Percentiles rank a stretch among this genome's conserved stretches.
Conservation (phyloP, 2,888 invertebrate species). For the Himalopsyche kuldschensis region DNA sequence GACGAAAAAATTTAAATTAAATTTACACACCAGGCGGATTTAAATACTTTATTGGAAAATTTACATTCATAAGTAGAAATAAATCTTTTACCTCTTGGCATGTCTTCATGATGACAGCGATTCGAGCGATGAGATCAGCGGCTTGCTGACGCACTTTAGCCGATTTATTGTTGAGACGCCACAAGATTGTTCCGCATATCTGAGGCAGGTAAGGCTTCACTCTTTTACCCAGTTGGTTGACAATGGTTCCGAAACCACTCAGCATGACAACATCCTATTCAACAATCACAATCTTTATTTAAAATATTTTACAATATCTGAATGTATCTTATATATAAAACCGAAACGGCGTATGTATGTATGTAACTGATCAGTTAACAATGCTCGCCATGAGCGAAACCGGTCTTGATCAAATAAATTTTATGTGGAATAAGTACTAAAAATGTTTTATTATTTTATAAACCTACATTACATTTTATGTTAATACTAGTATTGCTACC, state of each 20-base stretch:
- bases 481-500: too few relatives aligned
- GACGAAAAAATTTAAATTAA: background rate
- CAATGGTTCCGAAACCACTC: conserved; percentile 98
- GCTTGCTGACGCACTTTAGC: conserved; percentile 99
- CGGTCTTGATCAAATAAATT: too few relatives aligned
- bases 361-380: too few relatives aligned
- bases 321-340: too few relatives aligned
- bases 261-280: conserved; percentile 95
- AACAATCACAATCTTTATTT: too few relatives aligned
- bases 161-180: conserved; percentile 99
- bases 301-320: too few relatives aligned
- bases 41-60: background rate
- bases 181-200: conserved; percentile 99
- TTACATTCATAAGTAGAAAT: background rate
- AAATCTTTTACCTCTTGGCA: conserved; percentile 81
- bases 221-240: conserved; percentile 94
- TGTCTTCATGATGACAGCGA: conserved; percentile 99
- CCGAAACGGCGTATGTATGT: too few relatives aligned
- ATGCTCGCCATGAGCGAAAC: too few relatives aligned
- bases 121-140: conserved; percentile 96
- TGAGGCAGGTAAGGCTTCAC: conserved; percentile 99
- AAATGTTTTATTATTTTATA: too few relatives aligned
- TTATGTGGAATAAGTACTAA: too few relatives aligned
- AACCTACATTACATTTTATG: too few relatives aligned
- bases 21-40: background rate